Evolutionary conservation across 2,888 invertebrate genomes (phyloP).

Genomic region (Sialis lutaria): DNA sequence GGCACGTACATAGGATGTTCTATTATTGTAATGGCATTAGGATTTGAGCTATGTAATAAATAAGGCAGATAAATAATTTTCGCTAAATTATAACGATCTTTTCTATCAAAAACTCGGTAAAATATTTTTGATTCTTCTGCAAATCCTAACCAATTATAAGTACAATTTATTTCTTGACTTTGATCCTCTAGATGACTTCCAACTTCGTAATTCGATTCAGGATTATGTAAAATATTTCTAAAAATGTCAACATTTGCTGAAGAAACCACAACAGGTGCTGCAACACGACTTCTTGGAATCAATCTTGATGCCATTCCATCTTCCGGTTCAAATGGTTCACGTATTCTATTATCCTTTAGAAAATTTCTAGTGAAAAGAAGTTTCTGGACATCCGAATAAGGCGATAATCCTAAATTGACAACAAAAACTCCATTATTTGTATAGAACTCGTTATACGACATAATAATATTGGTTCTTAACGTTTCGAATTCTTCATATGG

Average conservation of each 20-base stretch:
- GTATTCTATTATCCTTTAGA: constrained; percentile 67
- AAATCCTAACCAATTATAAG: constrained; percentile 83
- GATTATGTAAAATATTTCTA: constrained; percentile 84
- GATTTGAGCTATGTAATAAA: constrained; percentile 74
- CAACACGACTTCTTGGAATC: constrained; percentile 79
- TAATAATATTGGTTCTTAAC: constrained; percentile 47
- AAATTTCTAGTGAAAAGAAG: constrained; percentile 77
- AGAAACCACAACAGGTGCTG: constrained; percentile 81
- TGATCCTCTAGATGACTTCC: constrained; percentile 91
- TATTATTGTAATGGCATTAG: constrained; percentile 69
- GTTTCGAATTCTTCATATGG: constrained; percentile 63
- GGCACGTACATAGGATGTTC: constrained; percentile 61
- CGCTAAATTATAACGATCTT: constrained; percentile 88
- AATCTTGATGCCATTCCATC: constrained; percentile 47
- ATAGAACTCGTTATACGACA: constrained; percentile 79
- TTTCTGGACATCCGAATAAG: constrained; percentile 67
- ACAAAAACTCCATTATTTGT: constrained; percentile 81
- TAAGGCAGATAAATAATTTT: constrained; percentile 84
- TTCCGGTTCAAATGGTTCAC: constrained; percentile 62
- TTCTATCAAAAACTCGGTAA: constrained; percentile 61
- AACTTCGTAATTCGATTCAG: constrained; percentile 80
- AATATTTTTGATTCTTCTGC: constrained; percentile 57
- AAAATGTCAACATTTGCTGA: constrained; percentile 79
- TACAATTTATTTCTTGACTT: constrained; percentile 82
- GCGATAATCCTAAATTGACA: constrained; percentile 70